Conservation (phyloP, 2,888 invertebrate species). For the Perizoma flavofasciatum region DNA sequence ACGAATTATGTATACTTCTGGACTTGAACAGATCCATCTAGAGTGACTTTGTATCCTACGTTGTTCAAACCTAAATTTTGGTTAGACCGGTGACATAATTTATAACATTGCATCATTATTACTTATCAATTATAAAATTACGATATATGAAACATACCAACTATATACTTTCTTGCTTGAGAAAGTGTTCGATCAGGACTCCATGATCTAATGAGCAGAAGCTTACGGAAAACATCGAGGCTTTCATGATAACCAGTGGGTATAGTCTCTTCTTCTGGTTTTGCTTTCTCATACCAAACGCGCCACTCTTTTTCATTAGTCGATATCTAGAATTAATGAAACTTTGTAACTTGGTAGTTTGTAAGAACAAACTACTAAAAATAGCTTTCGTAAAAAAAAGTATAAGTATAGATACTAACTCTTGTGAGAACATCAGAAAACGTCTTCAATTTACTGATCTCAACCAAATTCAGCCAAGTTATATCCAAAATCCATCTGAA, state of each 20-base stretch:
- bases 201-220: slow-evolving; percentile 95
- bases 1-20: no score
- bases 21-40: no score
- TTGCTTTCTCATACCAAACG: slow-evolving; percentile 95
- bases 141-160: slow-evolving; percentile 79
- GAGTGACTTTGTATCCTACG: no score
- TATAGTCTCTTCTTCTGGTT: slow-evolving; percentile 95
- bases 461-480: slow-evolving; percentile 97
- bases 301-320: slow-evolving; percentile 95
- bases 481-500: slow-evolving; percentile 98
- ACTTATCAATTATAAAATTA: neutral
- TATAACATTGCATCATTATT: no score
- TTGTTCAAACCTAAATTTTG: no score
- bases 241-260: slow-evolving; percentile 95
- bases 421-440: slow-evolving; percentile 92
- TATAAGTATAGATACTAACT: slow-evolving; percentile 64
- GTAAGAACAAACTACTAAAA: neutral
- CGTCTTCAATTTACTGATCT: slow-evolving; percentile 92
- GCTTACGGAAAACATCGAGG: slow-evolving; percentile 94
- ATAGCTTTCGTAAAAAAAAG: no score
- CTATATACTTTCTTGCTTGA: slow-evolving; percentile 95
- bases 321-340: slow-evolving; percentile 86
- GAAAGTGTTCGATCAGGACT: slow-evolving; percentile 97
- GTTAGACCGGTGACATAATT: no score
- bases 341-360: neutral